phyloP scores from a whole-genome alignment of 2,113 vertebrate species.

The Oryzias melastigma region DNA sequence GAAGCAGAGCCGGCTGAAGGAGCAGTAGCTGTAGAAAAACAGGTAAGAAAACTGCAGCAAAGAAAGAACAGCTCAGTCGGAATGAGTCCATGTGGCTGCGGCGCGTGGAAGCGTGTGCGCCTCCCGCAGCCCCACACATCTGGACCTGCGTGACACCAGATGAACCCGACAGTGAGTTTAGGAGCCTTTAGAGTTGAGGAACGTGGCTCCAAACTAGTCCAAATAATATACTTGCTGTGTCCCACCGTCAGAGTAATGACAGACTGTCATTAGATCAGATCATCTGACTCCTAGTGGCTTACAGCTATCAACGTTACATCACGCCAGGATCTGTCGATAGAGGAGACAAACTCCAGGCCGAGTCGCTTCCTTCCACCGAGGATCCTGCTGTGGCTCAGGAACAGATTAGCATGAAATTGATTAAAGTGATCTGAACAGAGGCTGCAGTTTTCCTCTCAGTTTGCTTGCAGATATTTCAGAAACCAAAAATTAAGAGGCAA shows the following conservation, averaged over 20 bases:
- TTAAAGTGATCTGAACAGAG: neutral
- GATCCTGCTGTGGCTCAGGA: neutral
- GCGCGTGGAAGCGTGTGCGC: neutral
- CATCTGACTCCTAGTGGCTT: slow-evolving; percentile 19
- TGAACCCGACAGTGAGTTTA: slow-evolving; percentile 15
- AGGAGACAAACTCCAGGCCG: neutral
- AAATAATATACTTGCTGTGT: slow-evolving; percentile 36
- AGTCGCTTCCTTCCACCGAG: neutral
- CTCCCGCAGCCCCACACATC: slow-evolving; percentile 35
- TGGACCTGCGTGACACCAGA: slow-evolving; percentile 37
- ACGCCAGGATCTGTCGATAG: too few relatives aligned
- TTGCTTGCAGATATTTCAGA: neutral
- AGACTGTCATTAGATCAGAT: slow-evolving; percentile 33
- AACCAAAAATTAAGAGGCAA: neutral
- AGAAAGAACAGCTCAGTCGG: slow-evolving; percentile 9
- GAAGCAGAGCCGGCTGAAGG: slow-evolving; percentile 23
- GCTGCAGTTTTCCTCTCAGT: neutral
- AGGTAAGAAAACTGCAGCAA: slow-evolving; percentile 32
- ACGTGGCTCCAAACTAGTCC: neutral
- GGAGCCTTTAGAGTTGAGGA: slow-evolving; percentile 20
- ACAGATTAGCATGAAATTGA: slow-evolving; percentile 5
- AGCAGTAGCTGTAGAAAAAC: slow-evolving; percentile 35
- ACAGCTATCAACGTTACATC: neutral
- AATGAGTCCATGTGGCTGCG: slow-evolving; percentile 16
- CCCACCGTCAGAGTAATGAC: slow-evolving; percentile 30